Conservation (phyloP, 2,113 vertebrate genomes). For the Calidris pygmaea region DNA sequence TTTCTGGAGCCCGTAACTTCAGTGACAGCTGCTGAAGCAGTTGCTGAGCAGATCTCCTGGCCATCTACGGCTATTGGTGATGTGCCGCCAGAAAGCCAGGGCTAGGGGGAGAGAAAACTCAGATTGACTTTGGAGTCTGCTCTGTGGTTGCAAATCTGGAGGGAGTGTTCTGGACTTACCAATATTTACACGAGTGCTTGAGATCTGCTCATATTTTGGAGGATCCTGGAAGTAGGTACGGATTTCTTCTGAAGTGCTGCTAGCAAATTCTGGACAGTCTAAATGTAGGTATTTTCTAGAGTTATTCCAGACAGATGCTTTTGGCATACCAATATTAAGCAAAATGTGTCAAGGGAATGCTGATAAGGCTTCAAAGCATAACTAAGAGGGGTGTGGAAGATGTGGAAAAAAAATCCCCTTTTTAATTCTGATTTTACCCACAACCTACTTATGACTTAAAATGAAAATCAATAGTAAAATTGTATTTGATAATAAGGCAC, state of each 20-base stretch:
- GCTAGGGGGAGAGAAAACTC: not conserved
- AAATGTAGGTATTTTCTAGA: not conserved
- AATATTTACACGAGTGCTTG: rapidly evolving
- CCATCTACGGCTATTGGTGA: rapidly evolving
- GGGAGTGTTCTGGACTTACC: not conserved
- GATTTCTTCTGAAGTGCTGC: not conserved
- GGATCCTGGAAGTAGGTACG: not conserved
- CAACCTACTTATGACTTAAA: not conserved
- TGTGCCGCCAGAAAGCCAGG: not conserved
- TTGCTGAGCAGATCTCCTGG: not conserved
- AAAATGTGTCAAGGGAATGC: not conserved
- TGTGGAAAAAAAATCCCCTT: not conserved
- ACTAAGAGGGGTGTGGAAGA: not conserved
- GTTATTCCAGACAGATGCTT: not conserved
- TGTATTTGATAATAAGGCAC: not conserved
- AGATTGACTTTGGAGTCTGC: not conserved
- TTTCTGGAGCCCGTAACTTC: not conserved
- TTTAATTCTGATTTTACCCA: not conserved
- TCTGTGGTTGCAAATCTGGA: not conserved
- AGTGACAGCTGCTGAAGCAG: not conserved
- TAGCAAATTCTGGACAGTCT: not conserved
- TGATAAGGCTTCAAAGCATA: not conserved
- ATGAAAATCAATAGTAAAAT: not conserved
- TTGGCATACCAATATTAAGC: not conserved
- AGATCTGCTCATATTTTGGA: not conserved